phyloP scores from a whole-genome alignment of 1,140 invertebrate species.

The Saccostrea glomerata region DNA sequence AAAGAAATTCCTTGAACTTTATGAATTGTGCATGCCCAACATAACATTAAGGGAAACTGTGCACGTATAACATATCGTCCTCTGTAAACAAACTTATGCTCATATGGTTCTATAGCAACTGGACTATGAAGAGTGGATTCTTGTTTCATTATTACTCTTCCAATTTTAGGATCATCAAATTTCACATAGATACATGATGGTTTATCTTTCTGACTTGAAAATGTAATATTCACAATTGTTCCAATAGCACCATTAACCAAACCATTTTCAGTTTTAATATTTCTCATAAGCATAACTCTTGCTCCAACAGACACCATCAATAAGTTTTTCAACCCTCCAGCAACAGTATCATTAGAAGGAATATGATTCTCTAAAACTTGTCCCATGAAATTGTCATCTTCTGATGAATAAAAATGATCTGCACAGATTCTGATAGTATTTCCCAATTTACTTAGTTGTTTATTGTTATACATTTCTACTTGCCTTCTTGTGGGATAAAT shows the following conservation, averaged over 20 bases:
- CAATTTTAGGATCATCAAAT: conserved; percentile 56
- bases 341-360: conserved; percentile 42
- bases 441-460: neutral
- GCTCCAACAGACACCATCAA: conserved; percentile 22
- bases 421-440: conserved; percentile 41
- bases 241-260: conserved; percentile 61
- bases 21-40: conserved; percentile 58
- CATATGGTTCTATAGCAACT: conserved; percentile 44
- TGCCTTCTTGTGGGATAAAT: conserved; percentile 35
- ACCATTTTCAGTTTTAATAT: conserved; percentile 50
- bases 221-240: neutral
- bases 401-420: conserved; percentile 46
- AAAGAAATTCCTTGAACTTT: conserved; percentile 58
- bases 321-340: conserved; percentile 42
- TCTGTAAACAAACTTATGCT: conserved; percentile 41
- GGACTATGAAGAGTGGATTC: neutral
- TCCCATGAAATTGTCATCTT: conserved; percentile 33
- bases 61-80: conserved; percentile 42
- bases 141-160: conserved; percentile 17
- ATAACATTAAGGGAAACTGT: conserved; percentile 57
- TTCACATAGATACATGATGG: conserved; percentile 40
- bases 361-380: conserved; percentile 39
- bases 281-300: conserved; percentile 58
- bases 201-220: neutral
- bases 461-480: conserved; percentile 41